A percentile compares a stretch with the other conserved stretches of the same genome.
phyloP scores from a whole-genome alignment of 1,140 invertebrate species.

The Sitobion miscanthi region DNA sequence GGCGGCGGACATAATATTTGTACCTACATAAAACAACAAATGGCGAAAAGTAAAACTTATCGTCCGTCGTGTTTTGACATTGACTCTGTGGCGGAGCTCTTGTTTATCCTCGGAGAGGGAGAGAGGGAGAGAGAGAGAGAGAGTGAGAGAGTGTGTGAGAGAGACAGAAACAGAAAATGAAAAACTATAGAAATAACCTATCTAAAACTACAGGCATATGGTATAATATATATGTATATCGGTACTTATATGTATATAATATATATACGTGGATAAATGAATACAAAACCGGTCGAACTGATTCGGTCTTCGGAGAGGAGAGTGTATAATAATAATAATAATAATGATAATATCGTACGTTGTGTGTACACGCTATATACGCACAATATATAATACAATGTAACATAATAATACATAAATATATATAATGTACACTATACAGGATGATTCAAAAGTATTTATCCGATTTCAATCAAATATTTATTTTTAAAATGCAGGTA shows the following conservation, averaged over 20 bases:
- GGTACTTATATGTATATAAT: neutral
- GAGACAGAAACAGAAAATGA: neutral
- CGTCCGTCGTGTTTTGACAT: slow-evolving; percentile 12
- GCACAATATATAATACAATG: neutral
- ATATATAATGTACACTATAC: neutral
- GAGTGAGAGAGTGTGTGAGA: neutral
- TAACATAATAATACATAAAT: neutral
- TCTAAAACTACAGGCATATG: neutral
- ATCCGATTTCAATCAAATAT: neutral
- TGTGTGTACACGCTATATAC: neutral
- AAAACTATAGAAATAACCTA: slow-evolving; percentile 2
- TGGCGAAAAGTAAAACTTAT: slow-evolving; percentile 32
- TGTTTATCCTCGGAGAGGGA: neutral
- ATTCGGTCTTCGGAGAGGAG: neutral
- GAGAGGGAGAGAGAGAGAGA: neutral
- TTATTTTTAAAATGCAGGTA: neutral
- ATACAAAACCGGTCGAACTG: slow-evolving; percentile 46
- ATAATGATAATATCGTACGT: neutral
- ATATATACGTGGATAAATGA: neutral
- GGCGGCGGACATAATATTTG: neutral
- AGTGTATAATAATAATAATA: neutral
- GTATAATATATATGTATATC: neutral
- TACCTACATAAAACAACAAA: neutral
- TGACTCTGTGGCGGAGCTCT: neutral
- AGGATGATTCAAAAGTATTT: neutral